Evolutionary conservation across 1,140 invertebrate species (phyloP), one percentile per base, ranked within the genome.

Genomic region (Papilio helenus): DNA sequence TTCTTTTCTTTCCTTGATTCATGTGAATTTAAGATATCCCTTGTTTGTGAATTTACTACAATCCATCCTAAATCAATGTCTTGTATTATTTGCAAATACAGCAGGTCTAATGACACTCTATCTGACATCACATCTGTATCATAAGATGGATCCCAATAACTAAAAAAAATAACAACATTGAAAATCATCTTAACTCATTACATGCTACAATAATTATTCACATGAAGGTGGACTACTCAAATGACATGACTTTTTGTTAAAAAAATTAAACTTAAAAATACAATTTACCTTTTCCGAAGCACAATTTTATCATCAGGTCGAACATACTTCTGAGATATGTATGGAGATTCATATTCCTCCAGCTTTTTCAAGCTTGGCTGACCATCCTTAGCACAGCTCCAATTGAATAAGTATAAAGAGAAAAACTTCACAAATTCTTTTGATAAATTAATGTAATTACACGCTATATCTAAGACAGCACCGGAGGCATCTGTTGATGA

Each of bases 331-430:
- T 98, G 96, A 77, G 98, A 98, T 93, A 99, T 97, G 93, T 97
- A 98, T 14, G 99, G 99, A 80, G 98, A 99, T 96, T 99, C 99
- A 96, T 99, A 99, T 90, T 99, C 97, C 94, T 99, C 98, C 34
- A 99, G 93, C 90, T 97, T 98, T 79, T 98, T 96, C 65, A 99
- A 91, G 92, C 99, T 96, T 95, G 96, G 96, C 85, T 96, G 93
- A 89, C 97, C 96, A 86, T 96, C 96, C 87, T 96, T 96, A 46
- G 96, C 96, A 90, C 91, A 93, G 86, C 98, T 97, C 89, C 97
- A 97, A 87, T 96, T 96, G 83, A 98, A 96, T 72, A 99, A 94
- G 94, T 97, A 99, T 65, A 99, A 95, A 80, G 98, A 97, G 96
- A 99, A 99, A 94, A 98, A 99, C 86, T 96, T 97, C 77, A 96